phyloP scores from a whole-genome alignment of 1,140 invertebrate species.

The Achatina immaculata region DNA sequence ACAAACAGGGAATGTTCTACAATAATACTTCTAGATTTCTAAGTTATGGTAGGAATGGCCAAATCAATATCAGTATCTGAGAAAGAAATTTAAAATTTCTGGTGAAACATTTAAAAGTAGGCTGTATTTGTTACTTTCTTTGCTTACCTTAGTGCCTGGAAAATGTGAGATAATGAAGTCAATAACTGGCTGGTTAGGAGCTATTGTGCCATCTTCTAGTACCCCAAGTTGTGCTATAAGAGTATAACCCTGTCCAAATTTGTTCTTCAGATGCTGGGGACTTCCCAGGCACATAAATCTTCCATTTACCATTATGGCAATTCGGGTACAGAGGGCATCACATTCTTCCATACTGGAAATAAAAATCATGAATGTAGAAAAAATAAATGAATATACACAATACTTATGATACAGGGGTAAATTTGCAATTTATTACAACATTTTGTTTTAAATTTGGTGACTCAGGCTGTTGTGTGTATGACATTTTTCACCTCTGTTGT shows the following conservation, averaged over 20 bases:
- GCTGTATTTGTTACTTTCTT: no score
- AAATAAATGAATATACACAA: slow-evolving; percentile 2
- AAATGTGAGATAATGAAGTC: slow-evolving; percentile 54
- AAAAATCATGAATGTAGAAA: slow-evolving; percentile 21
- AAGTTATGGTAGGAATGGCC: no score
- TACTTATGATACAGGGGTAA: no score
- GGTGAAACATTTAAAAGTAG: no score
- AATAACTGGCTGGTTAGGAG: slow-evolving; percentile 43
- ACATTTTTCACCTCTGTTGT: no score
- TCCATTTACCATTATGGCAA: slow-evolving; percentile 75
- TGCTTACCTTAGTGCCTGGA: slow-evolving; percentile 43
- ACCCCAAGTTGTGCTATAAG: slow-evolving; percentile 64
- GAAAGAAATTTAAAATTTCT: no score
- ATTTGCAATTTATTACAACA: no score
- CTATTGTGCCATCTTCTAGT: slow-evolving; percentile 15
- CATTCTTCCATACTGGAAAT: slow-evolving; percentile 66
- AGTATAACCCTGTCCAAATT: slow-evolving; percentile 71
- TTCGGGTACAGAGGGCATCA: slow-evolving; percentile 73
- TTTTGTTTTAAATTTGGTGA: no score
- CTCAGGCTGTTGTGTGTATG: no score
- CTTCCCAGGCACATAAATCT: slow-evolving; percentile 71
- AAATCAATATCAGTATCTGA: no score
- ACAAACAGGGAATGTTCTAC: no score
- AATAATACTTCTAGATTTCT: no score
- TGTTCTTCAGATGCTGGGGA: slow-evolving; percentile 72